phyloP scores from a whole-genome alignment of 2,797 vertebrate species.

The Mustela erminea region DNA sequence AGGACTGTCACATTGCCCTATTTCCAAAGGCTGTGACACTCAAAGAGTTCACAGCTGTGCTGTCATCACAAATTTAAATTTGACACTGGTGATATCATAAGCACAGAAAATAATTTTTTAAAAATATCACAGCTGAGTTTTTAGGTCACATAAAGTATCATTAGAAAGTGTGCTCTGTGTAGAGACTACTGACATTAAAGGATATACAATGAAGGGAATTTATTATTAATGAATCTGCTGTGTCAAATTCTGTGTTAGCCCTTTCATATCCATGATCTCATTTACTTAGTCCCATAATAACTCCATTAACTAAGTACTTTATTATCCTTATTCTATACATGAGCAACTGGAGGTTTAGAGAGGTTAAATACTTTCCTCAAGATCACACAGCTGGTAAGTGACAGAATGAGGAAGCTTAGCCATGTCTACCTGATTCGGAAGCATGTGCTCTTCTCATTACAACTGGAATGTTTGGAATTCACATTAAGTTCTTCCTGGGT shows the following conservation, averaged over 20 bases:
- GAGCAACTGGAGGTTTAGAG: background rate
- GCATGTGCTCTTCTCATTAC: conserved; percentile 39
- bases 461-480: conserved; percentile 55
- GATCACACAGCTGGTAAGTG: background rate
- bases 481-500: conserved; percentile 31
- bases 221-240: background rate
- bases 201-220: background rate
- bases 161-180: background rate
- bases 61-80: conserved; percentile 56
- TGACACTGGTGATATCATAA: conserved; percentile 61
- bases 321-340: background rate
- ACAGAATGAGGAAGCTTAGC: background rate
- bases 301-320: background rate
- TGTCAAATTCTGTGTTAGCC: background rate
- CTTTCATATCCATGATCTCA: background rate
- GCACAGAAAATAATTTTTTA: conserved; percentile 21
- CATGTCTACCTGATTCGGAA: background rate
- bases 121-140: conserved; percentile 57
- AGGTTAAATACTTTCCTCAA: background rate
- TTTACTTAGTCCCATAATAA: background rate
- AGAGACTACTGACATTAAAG: background rate
- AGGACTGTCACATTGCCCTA: background rate
- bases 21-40: conserved; percentile 38
- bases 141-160: background rate
- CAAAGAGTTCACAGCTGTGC: conserved; percentile 52